Evolutionary conservation across 2,888 invertebrate species (phyloP).

Genomic region (Tuta absoluta): DNA sequence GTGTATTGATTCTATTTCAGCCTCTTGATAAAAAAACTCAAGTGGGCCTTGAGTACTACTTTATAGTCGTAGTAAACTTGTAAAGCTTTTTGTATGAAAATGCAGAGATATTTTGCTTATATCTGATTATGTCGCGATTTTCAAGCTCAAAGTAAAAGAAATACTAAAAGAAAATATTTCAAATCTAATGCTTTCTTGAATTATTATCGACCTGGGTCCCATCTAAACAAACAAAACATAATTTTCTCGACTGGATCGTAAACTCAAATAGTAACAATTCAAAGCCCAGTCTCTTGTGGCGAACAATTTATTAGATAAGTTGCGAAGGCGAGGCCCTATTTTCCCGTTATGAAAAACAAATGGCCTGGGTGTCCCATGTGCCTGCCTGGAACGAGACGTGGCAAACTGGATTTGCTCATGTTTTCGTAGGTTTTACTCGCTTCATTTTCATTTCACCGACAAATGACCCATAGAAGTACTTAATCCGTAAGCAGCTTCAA

Average conservation of each 20-base stretch:
- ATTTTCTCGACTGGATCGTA: constrained; percentile 16
- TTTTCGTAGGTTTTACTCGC: not conserved
- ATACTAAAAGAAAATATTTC: too few species aligned
- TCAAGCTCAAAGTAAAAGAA: too few species aligned
- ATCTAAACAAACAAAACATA: constrained; percentile 12
- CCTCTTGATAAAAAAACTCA: too few species aligned
- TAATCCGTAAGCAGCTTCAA: too few species aligned
- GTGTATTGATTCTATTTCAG: too few species aligned
- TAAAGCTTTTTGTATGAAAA: too few species aligned
- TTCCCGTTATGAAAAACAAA: constrained; percentile 27
- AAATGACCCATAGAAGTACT: not conserved
- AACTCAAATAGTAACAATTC: constrained; percentile 23
- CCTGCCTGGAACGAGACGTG: constrained; percentile 2
- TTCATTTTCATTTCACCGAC: not conserved
- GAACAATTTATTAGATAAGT: constrained; percentile 27
- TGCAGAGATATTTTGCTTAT: too few species aligned
- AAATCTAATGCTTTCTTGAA: too few species aligned
- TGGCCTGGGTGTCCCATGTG: constrained; percentile 22
- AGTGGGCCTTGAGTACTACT: too few species aligned
- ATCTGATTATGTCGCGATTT: too few species aligned
- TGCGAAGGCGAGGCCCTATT: constrained; percentile 21
- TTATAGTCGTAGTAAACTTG: too few species aligned
- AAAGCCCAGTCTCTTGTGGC: constrained; percentile 19
- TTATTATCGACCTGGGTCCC: not conserved
- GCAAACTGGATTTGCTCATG: not conserved